Evolutionary conservation across 2,888 invertebrate genomes (phyloP), one percentile per base, ranked within the genome.

Genomic region (Xestia rhomboidea): DNA sequence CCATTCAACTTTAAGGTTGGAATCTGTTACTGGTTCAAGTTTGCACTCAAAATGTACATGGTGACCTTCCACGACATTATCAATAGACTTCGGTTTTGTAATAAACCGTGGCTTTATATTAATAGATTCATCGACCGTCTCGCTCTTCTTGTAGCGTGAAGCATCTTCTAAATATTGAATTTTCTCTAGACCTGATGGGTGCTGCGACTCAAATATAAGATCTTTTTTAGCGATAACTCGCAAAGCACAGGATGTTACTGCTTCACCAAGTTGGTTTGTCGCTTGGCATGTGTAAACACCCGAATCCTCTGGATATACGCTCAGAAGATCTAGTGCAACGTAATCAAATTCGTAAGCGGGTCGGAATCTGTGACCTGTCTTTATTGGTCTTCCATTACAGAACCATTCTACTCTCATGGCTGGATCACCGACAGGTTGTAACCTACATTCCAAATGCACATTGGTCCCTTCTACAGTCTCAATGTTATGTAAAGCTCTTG

Each of bases 31-130:
- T 54, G 99, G 99, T 94, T 99, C 99, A 54, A 99, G 97, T 93
- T 99, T 99, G 93, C 99, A 99, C 96, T 99, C 99, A 94, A 99
- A 99, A 94, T 99, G 99, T 68, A 99, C 99, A 92, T 99, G 99
- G 87, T 98, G 98, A 64, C 99, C 98, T 97, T 99, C 99, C 72
- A 97, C 97, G 89, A 99, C 98, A 89, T 98, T 98, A 86, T 98
- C 98, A 85, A 98, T 97, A 85, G 98, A 98, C 94, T 99, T 99
- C 11, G 99, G 98, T 91, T 98, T 98, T 0, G 99, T 98, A 5
- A 99, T 97, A 94, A 99, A 99, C 84, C 97, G 97, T 2, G 99
- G 99, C 89, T 97, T 98, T 13, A 98, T 97, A 86, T 98, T 98
- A n/a, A 98, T 97, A 60, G 98, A 97, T 95, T 99, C 99, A 90